Base-by-base conservation (phyloP, 2,113 vertebrate genomes). In the Ariopsis seemanni region DNA sequence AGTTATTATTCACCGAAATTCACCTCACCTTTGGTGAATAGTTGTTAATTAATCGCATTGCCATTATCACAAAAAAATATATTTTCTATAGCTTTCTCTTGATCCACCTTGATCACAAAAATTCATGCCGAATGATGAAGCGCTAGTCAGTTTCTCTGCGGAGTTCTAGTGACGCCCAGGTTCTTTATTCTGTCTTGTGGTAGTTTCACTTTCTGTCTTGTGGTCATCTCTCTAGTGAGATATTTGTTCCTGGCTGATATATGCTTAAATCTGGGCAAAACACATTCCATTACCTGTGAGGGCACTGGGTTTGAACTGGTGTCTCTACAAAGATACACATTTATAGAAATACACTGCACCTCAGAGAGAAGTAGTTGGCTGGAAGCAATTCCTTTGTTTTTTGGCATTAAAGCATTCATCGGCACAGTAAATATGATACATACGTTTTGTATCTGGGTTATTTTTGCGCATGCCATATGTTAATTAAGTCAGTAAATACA, bases 241-340 rank as follows among this genome's bases (percentile, higher is more conserved):
- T 90, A 89, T 90, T 92, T 92, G 87, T 91, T 91, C 72, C 90
- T 63, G 83, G 89, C 25, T 81, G 85, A 87, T 91, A 90, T 90
- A 89, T 83, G 85, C 72, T 60, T 60, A 60, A 63, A 92, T 91
- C 88, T 89, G 20, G 62, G 89, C 83, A 82, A 91, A 90, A 90
- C 15, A 22, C 80, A 65, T 85, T 72, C 91, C 88, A 91, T 91
- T 91, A 88, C 91, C 72, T 53, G 52, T 93, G 91, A 93, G 90
- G 90, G 88, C 79, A 57, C 74, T 58, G 58, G 27, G 25, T 82
- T 83, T 84, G 83, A 77, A 84, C 88, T 81, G 83, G 57, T 89
- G 72, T 86, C 91, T 50, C 88, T 55, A 27, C 67, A 86, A 82
- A 72, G 82, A 85, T 90, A 88, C 89, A 84, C 85, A 86, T 82